These are phyloP conservation scores for Acanthisitta chloris DNA, from an alignment of 2,113 vertebrate species.

Conservation along the genomic window DNA sequence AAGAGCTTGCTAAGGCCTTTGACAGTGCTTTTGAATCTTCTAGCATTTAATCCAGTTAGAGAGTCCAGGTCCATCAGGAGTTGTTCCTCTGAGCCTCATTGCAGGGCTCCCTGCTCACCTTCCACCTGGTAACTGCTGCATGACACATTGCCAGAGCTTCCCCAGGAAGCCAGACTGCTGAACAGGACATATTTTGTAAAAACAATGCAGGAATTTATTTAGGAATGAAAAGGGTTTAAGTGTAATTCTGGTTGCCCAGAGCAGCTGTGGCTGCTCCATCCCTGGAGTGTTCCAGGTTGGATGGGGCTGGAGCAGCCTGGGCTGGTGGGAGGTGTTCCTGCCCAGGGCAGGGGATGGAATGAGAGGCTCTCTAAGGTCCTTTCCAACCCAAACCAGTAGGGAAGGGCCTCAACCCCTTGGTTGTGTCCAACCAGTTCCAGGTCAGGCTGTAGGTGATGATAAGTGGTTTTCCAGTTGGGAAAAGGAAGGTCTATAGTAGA, in stretches of 20 bases:
- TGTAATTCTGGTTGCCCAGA: background rate
- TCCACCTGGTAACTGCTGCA: background rate
- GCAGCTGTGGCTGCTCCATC: background rate
- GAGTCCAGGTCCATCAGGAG: background rate
- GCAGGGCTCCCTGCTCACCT: background rate
- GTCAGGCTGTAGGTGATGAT: background rate
- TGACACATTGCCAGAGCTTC: background rate
- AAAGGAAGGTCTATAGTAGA: background rate
- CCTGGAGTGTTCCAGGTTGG: background rate
- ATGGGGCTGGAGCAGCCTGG: rapidly evolving
- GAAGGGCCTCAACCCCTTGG: background rate
- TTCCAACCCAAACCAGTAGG: background rate
- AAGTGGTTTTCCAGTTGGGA: background rate
- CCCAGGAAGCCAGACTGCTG: background rate
- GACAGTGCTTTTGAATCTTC: background rate
- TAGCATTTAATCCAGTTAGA: background rate
- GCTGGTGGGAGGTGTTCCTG: background rate
- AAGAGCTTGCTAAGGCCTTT: background rate
- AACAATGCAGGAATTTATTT: background rate
- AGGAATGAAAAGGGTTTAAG: background rate
- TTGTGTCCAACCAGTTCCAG: background rate
- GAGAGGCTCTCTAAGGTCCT: background rate
- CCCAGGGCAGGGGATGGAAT: rapidly evolving
- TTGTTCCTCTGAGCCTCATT: background rate
- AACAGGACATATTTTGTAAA: background rate